Percentiles rank a stretch among this genome's conserved stretches.
Evolutionary conservation across 1,140 invertebrate species (phyloP).

Genomic region (Drosophila pachea): DNA sequence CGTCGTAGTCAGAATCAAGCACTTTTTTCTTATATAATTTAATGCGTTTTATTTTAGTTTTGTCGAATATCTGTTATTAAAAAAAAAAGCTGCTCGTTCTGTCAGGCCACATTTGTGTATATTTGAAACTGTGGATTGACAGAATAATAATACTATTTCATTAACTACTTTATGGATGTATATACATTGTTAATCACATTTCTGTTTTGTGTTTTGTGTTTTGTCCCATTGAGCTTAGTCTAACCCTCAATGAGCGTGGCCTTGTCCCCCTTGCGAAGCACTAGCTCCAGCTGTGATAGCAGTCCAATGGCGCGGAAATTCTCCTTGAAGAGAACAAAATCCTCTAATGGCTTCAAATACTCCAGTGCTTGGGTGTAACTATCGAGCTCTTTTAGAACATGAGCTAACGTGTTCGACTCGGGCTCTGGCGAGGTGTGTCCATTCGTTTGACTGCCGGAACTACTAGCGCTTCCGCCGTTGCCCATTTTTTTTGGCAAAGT

Average conservation of each 20-base stretch:
- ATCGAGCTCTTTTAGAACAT: constrained; percentile 54
- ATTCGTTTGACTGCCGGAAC: constrained; percentile 48
- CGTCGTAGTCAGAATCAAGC: not conserved
- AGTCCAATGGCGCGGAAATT: constrained; percentile 75
- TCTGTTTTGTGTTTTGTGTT: constrained; percentile 50
- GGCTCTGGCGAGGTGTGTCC: constrained; percentile 54
- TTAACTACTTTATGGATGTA: constrained; percentile 40
- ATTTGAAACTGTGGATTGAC: constrained; percentile 35
- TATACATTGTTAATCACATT: constrained; percentile 71
- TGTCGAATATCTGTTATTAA: constrained; percentile 20
- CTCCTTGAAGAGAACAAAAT: constrained; percentile 74
- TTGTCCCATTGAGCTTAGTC: constrained; percentile 7
- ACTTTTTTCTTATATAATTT: constrained; percentile 50
- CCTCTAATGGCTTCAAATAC: constrained; percentile 70
- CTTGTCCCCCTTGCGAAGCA: constrained; percentile 70
- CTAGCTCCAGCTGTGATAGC: constrained; percentile 67
- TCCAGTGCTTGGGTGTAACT: constrained; percentile 69
- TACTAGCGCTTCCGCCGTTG: constrained; percentile 1
- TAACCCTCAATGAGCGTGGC: constrained; percentile 59
- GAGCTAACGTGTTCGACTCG: constrained; percentile 25
- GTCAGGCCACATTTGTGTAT: constrained; percentile 4
- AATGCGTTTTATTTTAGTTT: constrained; percentile 54
- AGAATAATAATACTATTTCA: constrained; percentile 63
- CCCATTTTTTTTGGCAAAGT: constrained; percentile 49
- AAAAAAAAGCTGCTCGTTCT: constrained; percentile 30